Percentiles rank a stretch among this genome's conserved stretches.
Evolutionary conservation across 2,888 invertebrate species (phyloP).

Genomic region (Hydrotaea cyrtoneurina): DNA sequence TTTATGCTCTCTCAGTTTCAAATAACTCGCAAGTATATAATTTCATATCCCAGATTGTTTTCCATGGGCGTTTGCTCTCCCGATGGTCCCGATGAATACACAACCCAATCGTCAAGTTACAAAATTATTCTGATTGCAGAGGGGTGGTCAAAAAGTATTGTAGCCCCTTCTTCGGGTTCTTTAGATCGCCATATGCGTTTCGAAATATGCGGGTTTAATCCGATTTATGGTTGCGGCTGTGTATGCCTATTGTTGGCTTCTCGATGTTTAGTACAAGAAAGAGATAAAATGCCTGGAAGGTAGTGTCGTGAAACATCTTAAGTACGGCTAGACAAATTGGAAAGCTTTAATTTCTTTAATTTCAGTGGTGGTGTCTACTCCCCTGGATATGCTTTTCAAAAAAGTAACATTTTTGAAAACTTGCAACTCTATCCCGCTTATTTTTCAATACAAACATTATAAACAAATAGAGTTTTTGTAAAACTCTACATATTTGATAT

Average conservation of each 20-base stretch:
- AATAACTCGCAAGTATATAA: conserved; percentile 49
- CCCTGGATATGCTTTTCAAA: conserved; percentile 67
- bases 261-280: conserved; percentile 58
- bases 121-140: conserved; percentile 64
- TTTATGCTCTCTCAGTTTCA: conserved; percentile 56
- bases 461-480: too few species aligned
- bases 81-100: conserved; percentile 44
- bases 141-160: conserved; percentile 60
- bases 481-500: too few species aligned
- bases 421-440: conserved; percentile 56
- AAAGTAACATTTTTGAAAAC: conserved; percentile 58
- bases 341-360: conserved; percentile 12
- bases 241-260: conserved; percentile 62
- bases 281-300: conserved; percentile 62
- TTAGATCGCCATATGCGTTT: conserved; percentile 33
- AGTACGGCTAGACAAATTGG: not conserved
- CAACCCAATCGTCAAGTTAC: conserved; percentile 57
- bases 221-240: conserved; percentile 64
- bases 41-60: conserved; percentile 59
- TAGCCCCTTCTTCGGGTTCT: conserved; percentile 2
- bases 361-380: conserved; percentile 66
- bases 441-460: conserved; percentile 7
- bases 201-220: conserved; percentile 62
- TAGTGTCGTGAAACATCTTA: conserved; percentile 17
- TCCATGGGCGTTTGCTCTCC: conserved; percentile 61